A percentile compares a stretch with the other conserved stretches of the same genome.
phyloP scores from a whole-genome alignment of 2,113 vertebrate genomes.

The Poecile atricapillus region DNA sequence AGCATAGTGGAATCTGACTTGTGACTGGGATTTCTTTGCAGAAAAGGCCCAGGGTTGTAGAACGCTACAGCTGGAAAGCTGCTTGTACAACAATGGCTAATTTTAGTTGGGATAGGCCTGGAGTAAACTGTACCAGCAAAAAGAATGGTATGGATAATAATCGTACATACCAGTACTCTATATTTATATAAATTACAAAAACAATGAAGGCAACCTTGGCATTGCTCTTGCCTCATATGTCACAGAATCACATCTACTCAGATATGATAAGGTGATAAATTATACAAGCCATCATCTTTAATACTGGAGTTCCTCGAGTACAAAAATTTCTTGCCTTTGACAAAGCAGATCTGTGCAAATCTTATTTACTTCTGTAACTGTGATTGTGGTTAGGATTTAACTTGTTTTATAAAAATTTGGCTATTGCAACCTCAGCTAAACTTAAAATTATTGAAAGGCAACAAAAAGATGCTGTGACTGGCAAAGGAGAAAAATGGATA shows the following conservation, averaged over 20 bases:
- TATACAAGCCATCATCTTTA: neutral
- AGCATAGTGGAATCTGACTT: neutral
- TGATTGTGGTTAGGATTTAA: neutral
- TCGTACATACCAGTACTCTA: neutral
- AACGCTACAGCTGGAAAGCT: neutral
- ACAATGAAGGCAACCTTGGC: neutral
- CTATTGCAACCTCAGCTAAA: constrained; percentile 52
- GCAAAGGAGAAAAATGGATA: constrained; percentile 25
- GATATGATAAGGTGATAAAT: neutral
- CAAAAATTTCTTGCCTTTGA: neutral
- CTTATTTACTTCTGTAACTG: neutral
- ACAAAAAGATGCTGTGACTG: neutral
- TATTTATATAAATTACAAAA: neutral
- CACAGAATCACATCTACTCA: neutral
- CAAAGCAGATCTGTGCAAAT: neutral
- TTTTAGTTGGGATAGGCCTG: neutral
- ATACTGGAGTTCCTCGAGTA: neutral
- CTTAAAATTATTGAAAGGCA: constrained; percentile 45
- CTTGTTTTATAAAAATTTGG: constrained; percentile 6
- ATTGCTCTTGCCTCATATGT: neutral
- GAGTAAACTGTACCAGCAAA: neutral
- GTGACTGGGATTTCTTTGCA: neutral
- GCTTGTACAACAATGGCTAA: neutral
- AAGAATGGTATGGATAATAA: neutral
- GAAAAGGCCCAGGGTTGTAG: neutral